Base-by-base conservation (phyloP, 2,888 invertebrate species). In the Spodoptera littoralis region DNA sequence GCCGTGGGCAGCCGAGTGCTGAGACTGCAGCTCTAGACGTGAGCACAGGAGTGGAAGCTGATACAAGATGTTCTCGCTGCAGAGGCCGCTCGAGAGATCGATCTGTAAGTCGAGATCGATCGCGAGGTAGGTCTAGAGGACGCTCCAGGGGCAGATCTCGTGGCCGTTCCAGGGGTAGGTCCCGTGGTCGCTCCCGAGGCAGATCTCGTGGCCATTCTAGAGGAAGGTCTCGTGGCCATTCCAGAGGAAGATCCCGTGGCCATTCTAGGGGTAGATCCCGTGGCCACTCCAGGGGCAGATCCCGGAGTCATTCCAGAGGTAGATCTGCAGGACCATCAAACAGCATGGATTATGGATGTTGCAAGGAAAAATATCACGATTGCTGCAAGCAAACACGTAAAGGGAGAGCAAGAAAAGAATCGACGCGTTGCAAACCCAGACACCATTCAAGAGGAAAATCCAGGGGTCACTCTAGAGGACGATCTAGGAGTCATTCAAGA, bases 21-120 rank as follows among this genome's bases (percentile, higher is more conserved):
- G 27, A 70, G 13, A 56, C 12, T 36, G 36, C 36, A 36, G 36
- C 36, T 48, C 48, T 51, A 45, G 57, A 44, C 56, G 52, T 71
- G 18, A 65, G 49, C 57, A 55, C 56, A 6, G 36, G 18, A 50
- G 24, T 45, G 9, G 64, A 51, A 53, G 57, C 24, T 47, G 47
- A 27, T 51, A 43, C 47, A 11, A 45, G 22, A 11, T 53, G 22
- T n/a, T 80, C 75, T 11, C 63, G 70, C 49, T 79, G 75, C 6
- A 61, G 67, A 1, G 66, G 56, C 0, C 48, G 43, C n/a, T 78
- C 75, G 0, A 56, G 72, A 24, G 72, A 58, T 30, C 62, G 59
- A 46, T 78, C 80, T 4, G 65, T 68, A 6, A 42, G 61, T n/a
- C 58, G 52, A 1, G 18, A n/a, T 27, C 47, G 13, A 18, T 59